A percentile compares a stretch with the other conserved stretches of the same genome.
Evolutionary conservation across 1,140 invertebrate genomes (phyloP).

Genomic region (Aphelenchoides besseyi): DNA sequence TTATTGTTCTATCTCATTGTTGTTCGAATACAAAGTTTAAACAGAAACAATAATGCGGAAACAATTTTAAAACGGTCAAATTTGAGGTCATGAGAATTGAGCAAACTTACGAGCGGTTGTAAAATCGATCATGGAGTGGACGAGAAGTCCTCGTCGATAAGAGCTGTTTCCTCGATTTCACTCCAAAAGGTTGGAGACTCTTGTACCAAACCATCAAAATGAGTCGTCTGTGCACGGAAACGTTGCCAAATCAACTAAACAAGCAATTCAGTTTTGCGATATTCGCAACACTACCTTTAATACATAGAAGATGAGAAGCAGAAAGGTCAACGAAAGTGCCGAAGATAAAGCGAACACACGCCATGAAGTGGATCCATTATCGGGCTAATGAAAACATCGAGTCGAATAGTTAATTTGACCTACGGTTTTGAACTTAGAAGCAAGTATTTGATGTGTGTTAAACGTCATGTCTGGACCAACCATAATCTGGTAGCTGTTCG

Average conservation of each 20-base stretch:
- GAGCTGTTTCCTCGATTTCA: neutral
- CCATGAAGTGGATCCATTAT: neutral
- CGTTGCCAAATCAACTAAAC: conserved; percentile 2
- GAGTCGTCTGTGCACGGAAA: neutral
- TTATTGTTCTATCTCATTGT: too few relatives aligned
- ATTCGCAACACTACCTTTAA: neutral
- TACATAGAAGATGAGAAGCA: conserved; percentile 19
- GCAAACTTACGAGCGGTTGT: neutral
- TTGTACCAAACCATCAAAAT: neutral
- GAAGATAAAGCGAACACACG: neutral
- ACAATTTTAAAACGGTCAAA: neutral
- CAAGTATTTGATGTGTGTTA: neutral
- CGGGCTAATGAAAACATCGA: neutral
- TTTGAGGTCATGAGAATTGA: neutral
- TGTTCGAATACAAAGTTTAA: neutral
- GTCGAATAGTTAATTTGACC: neutral
- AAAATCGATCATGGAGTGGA: neutral
- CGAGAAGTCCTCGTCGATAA: neutral
- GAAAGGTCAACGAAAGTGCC: conserved; percentile 12
- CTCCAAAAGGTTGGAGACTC: conserved; percentile 1
- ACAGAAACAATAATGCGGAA: neutral
- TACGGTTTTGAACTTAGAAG: neutral
- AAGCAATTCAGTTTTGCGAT: neutral
- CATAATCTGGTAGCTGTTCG: neutral
- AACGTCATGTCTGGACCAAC: neutral